phyloP scores from a whole-genome alignment of 2,888 invertebrate genomes.

The Meiosimyza platycephala region DNA sequence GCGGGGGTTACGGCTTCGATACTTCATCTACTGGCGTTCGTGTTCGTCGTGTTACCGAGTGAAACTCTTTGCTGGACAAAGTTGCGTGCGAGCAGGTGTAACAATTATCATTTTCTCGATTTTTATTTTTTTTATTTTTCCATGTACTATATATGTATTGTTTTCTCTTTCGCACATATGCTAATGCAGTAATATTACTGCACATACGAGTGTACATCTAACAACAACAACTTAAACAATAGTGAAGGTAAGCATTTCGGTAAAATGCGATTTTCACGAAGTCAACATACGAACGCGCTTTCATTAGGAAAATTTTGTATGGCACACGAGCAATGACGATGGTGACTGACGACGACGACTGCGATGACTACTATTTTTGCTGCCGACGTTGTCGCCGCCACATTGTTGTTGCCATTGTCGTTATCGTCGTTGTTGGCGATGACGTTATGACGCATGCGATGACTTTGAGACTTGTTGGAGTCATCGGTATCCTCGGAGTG shows the following conservation, averaged over 20 bases:
- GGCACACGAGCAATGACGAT: slow-evolving; percentile 9
- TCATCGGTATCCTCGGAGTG: background rate
- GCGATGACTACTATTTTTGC: slow-evolving; percentile 27
- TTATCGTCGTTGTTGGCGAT: slow-evolving; percentile 20
- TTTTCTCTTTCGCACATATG: slow-evolving; percentile 16
- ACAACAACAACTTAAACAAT: slow-evolving; percentile 34
- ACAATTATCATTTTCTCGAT: slow-evolving; percentile 61
- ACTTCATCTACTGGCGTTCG: slow-evolving; percentile 3
- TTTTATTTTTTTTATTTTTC: slow-evolving; percentile 53
- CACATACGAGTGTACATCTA: slow-evolving; percentile 29
- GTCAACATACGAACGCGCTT: slow-evolving; percentile 27
- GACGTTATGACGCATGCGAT: slow-evolving; percentile 42
- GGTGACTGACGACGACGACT: slow-evolving; percentile 18
- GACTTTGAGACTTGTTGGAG: slow-evolving; percentile 27
- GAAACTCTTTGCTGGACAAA: background rate
- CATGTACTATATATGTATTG: slow-evolving; percentile 41
- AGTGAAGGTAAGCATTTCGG: slow-evolving; percentile 32
- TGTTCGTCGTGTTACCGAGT: slow-evolving; percentile 31
- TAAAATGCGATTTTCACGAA: slow-evolving; percentile 25
- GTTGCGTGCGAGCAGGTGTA: slow-evolving; percentile 59
- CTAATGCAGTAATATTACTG: slow-evolving; percentile 21
- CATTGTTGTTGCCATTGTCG: slow-evolving; percentile 5
- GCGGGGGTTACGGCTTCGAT: too few relatives aligned
- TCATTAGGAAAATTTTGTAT: slow-evolving; percentile 22
- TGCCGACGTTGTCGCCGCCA: background rate